Evolutionary conservation across 2,113 vertebrate genomes (phyloP).

Genomic region (Limanda limanda): DNA sequence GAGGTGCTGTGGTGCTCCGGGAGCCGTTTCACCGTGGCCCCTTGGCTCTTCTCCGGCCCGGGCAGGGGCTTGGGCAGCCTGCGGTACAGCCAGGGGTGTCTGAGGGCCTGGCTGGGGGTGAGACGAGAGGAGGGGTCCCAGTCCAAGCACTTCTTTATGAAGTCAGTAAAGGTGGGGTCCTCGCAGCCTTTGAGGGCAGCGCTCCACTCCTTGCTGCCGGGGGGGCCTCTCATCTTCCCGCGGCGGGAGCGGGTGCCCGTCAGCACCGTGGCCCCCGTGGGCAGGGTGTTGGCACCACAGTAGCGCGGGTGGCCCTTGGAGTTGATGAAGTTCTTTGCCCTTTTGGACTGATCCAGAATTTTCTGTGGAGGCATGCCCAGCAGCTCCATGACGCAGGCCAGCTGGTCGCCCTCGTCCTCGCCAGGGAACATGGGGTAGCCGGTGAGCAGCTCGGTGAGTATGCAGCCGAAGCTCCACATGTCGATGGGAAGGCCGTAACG

Average conservation of each 20-base stretch:
- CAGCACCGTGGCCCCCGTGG: slow-evolving; percentile 89
- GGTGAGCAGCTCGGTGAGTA: slow-evolving; percentile 94
- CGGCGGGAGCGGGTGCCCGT: slow-evolving; percentile 90
- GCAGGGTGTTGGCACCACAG: slow-evolving; percentile 88
- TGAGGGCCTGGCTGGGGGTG: slow-evolving; percentile 92
- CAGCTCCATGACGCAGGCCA: slow-evolving; percentile 98
- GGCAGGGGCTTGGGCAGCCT: slow-evolving; percentile 85
- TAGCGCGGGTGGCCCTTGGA: slow-evolving; percentile 98
- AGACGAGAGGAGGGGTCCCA: slow-evolving; percentile 94
- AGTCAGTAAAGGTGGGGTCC: slow-evolving; percentile 93
- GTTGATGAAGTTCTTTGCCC: slow-evolving; percentile 97
- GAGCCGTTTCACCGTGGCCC: slow-evolving; percentile 80
- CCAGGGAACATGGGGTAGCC: slow-evolving; percentile 97
- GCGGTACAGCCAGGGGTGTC: slow-evolving; percentile 95
- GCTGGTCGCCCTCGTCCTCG: slow-evolving; percentile 96
- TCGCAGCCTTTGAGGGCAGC: slow-evolving; percentile 93
- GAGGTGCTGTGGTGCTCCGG: slow-evolving; percentile 87
- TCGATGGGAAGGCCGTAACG: slow-evolving; percentile 97
- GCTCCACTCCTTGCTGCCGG: slow-evolving; percentile 93
- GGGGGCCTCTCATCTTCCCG: slow-evolving; percentile 92
- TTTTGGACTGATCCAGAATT: slow-evolving; percentile 94
- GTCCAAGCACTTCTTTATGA: slow-evolving; percentile 95
- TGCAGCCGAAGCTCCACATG: slow-evolving; percentile 99
- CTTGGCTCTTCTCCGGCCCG: slow-evolving; percentile 83
- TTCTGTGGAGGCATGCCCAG: slow-evolving; percentile 94